These are phyloP conservation scores for Labeo rohita DNA, from an alignment of 2,113 vertebrate genomes.

Conservation along the genomic window DNA sequence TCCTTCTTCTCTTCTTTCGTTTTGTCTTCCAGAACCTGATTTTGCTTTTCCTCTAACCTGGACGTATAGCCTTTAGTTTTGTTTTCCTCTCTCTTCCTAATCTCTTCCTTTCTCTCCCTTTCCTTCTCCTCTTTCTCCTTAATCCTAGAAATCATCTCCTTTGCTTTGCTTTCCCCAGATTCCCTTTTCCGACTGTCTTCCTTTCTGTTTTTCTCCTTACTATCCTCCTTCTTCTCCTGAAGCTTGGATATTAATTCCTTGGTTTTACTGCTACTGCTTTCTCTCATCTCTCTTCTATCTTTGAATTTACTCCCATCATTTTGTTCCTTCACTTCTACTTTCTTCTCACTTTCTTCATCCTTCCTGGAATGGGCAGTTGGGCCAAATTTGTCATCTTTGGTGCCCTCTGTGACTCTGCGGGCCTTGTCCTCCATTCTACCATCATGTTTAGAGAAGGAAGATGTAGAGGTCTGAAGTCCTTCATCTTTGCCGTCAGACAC, in stretches of 20 bases:
- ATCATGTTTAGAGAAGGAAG: constrained; percentile 55
- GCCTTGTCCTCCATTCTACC: constrained; percentile 59
- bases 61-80: constrained; percentile 67
- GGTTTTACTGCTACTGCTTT: constrained; percentile 72
- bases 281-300: constrained; percentile 66
- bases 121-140: constrained; percentile 74
- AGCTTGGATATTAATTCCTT: constrained; percentile 75
- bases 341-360: constrained; percentile 59
- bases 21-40: constrained; percentile 58
- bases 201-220: constrained; percentile 67
- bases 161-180: constrained; percentile 71
- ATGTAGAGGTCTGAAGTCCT: constrained; percentile 53
- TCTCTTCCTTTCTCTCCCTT: constrained; percentile 67
- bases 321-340: constrained; percentile 60
- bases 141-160: constrained; percentile 77
- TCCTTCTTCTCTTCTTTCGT: constrained; percentile 52
- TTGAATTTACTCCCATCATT: constrained; percentile 63
- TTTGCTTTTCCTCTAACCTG: constrained; percentile 73
- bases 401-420: constrained; percentile 55
- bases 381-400: constrained; percentile 57
- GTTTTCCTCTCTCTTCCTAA: constrained; percentile 59
- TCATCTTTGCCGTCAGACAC: constrained; percentile 57
- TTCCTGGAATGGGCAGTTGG: constrained; percentile 60
- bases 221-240: constrained; percentile 72
- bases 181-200: constrained; percentile 71